Percentiles rank a stretch among this genome's conserved stretches.
These are phyloP conservation scores for Petrophora chlorosata DNA, from an alignment of 2,888 invertebrate genomes.

Conservation along the genomic window DNA sequence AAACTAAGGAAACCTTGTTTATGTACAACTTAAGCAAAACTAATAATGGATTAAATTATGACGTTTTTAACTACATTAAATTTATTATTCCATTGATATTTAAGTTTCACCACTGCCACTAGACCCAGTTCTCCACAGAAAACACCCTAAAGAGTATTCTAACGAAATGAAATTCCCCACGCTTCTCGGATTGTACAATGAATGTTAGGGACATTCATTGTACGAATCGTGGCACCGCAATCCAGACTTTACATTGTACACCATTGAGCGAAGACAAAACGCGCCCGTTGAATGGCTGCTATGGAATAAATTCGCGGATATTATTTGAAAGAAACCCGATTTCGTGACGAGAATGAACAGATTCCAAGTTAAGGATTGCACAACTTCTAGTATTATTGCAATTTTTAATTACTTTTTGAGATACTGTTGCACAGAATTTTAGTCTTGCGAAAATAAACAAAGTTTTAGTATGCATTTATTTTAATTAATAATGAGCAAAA, in stretches of 20 bases:
- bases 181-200: constrained; percentile 15
- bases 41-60: too few species aligned
- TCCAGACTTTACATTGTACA: constrained; percentile 31
- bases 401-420: too few species aligned
- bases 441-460: too few species aligned
- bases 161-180: constrained; percentile 17
- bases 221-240: constrained; percentile 28
- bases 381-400: constrained; percentile 1
- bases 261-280: constrained; percentile 45
- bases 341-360: constrained; percentile 35
- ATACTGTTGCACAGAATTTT: too few species aligned
- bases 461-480: too few species aligned
- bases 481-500: too few species aligned
- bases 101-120: too few species aligned
- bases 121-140: not conserved
- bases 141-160: constrained; percentile 2
- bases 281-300: constrained; percentile 39
- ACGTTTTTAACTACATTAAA: too few species aligned
- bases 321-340: constrained; percentile 48
- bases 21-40: too few species aligned
- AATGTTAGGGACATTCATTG: constrained; percentile 22
- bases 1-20: too few species aligned
- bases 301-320: constrained; percentile 44
- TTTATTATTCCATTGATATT: too few species aligned
- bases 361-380: constrained; percentile 32